Evolutionary conservation across 2,113 vertebrate species (phyloP), one percentile per base, ranked within the genome.

Genomic region (Terrapene triunguis): DNA sequence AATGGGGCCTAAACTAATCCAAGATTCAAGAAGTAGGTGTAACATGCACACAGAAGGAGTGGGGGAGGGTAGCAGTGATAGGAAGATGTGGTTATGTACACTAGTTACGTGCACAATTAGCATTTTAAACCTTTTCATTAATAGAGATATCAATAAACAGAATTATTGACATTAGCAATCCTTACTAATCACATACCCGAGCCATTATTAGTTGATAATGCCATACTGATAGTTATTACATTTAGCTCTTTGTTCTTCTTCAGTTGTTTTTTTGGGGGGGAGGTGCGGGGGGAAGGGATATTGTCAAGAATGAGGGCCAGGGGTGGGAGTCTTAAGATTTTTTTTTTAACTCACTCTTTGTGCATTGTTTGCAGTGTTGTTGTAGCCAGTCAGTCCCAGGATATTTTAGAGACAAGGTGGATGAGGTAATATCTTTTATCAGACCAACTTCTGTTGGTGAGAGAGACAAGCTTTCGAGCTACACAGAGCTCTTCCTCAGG

Each of bases 171-270:
- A n/a, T 82, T 65, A 89, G 16, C 62, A 74, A 89, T 3, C 29
- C 35, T 65, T 10, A 54, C 0, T 62, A 22, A 44, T 6, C 5
- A 84, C 27, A 88, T 81, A 54, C 57, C 8, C 54, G 1, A 2
- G 24, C 4, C 27, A 74, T 24, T 90, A 38, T n/a, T 81, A 44
- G 88, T 16, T 87, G 19, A 92, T 10, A 85, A 93, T 94, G 78
- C n/a, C 82, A 62, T 13, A 53, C 4, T 38, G 4, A 62, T 24
- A 69, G 2, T 62, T 86, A 82, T 88, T 44, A 81, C 12, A 3
- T n/a, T 7, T 57, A 80, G 27, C 10, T 55, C 14, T 2, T 3
- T 59, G 21, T 38, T 76, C 44, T 9, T 78, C 92, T 74, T 85
- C 57, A 54, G 59, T 7, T 1, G 1, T 8, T 3, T 76, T 85